These are phyloP conservation scores for Pelodiscus sinensis DNA, from an alignment of 2,113 vertebrate genomes.

Conservation along the genomic window DNA sequence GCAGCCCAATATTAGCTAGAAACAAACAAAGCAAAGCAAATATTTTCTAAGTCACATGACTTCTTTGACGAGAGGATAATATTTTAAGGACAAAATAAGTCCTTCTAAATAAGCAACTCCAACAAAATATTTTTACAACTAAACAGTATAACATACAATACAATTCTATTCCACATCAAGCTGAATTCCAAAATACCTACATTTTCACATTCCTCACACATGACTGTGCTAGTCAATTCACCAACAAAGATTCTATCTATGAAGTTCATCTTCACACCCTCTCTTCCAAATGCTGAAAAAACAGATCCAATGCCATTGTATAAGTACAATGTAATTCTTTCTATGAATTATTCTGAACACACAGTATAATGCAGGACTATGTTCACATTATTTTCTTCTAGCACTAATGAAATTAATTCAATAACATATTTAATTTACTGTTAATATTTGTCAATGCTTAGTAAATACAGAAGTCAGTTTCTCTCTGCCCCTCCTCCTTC, in stretches of 20 bases:
- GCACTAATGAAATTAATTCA: not conserved
- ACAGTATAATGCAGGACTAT: conserved; percentile 29
- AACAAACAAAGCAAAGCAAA: conserved; percentile 11
- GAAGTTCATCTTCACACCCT: conserved; percentile 98
- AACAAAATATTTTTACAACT: conserved; percentile 46
- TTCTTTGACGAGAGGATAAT: conserved; percentile 38
- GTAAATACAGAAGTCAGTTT: not conserved
- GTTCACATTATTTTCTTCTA: not conserved
- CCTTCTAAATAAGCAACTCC: conserved; percentile 31
- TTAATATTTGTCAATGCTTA: conserved; percentile 12
- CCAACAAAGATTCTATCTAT: conserved; percentile 98
- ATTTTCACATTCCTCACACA: conserved; percentile 99
- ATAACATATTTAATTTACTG: not conserved
- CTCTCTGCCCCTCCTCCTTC: conserved; percentile 4
- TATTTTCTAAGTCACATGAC: conserved; percentile 46
- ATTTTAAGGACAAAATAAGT: conserved; percentile 55
- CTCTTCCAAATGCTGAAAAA: conserved; percentile 92
- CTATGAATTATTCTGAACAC: conserved; percentile 39
- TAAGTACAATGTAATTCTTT: conserved; percentile 61
- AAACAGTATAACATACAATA: conserved; percentile 59
- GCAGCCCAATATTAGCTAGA: conserved; percentile 24
- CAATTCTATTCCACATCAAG: conserved; percentile 70
- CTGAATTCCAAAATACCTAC: conserved; percentile 85
- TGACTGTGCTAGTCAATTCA: conserved; percentile 98
- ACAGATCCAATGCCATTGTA: conserved; percentile 64